Conservation (phyloP, 2,888 invertebrate species). For the Campopleginae sp. region DNA sequence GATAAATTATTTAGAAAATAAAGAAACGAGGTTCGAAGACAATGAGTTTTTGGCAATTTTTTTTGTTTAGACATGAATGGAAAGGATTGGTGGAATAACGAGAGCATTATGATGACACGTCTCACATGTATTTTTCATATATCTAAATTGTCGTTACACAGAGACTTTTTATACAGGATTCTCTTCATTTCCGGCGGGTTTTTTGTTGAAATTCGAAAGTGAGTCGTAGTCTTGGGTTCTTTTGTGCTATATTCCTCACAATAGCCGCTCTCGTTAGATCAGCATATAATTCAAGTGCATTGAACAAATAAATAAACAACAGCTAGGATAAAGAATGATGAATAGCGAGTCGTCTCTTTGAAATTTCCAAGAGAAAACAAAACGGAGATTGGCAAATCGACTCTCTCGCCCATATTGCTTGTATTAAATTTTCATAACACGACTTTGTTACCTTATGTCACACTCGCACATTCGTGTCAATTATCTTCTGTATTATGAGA, state of each 20-base stretch:
- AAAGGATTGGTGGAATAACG: conserved; percentile 63
- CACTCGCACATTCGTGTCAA: neutral
- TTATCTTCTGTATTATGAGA: neutral
- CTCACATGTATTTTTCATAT: conserved; percentile 66
- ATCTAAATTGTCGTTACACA: conserved; percentile 56
- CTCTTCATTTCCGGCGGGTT: conserved; percentile 20
- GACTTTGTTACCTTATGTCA: conserved; percentile 5
- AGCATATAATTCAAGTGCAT: conserved; percentile 28
- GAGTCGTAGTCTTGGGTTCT: conserved; percentile 27
- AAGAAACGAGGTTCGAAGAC: neutral
- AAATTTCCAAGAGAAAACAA: neutral
- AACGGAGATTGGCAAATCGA: conserved; percentile 33
- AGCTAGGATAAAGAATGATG: conserved; percentile 4
- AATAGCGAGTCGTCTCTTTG: neutral
- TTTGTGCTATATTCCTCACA: conserved; percentile 44
- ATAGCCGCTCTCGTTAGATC: conserved; percentile 24
- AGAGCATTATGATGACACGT: conserved; percentile 55
- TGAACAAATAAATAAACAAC: conserved; percentile 21
- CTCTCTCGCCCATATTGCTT: conserved; percentile 37
- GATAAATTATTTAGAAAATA: neutral
- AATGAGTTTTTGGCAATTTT: neutral
- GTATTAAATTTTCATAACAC: conserved; percentile 21
- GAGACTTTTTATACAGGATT: conserved; percentile 46
- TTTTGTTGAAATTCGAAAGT: conserved; percentile 42
- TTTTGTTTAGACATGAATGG: neutral